Evolutionary conservation across 1,140 invertebrate species (phyloP), one percentile per base, ranked within the genome.

Genomic region (Ips nitidus): DNA sequence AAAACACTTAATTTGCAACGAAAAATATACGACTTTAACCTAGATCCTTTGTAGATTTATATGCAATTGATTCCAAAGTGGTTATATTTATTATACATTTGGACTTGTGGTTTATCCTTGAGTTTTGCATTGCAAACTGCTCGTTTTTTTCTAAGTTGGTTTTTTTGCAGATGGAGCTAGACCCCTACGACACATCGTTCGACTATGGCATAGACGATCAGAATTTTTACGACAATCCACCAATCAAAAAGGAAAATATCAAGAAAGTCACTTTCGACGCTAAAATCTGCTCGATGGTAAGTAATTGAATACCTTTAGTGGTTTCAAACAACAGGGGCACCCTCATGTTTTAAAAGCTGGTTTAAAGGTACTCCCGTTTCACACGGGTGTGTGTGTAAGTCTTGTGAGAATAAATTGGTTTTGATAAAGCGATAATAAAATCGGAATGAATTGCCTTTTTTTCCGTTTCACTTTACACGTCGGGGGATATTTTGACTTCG

Each of bases 141-240:
- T 22, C 22, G 22, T 22, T 22, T 22, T 22, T 22, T 22, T 22
- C 22, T 22, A 22, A 22, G 22, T 22, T 22, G 22, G 22, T 59
- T 0, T 59, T 41, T n/a, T 59, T 59, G n/a, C 41, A 78, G 78
- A 78, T 80, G 78, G 78, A 78, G 70, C 67, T 80, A 72, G 78
- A 80, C 22, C 67, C 72, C 8, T 75, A 73, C 66, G 74, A 76
- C 58, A 72, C 67, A 50, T 64, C 75, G 36, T 78, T 74, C 69
- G 77, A 79, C 69, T 78, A 79, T 58, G 76, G 71, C 41, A 64
- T 78, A 6, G 74, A 77, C 47, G 76, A 80, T 53, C 75, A 80
- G 53, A 75, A 75, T 67, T 80, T 80, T 66, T 80, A 80, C 66
- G 78, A 80, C 43, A 78, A 63, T 73, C 70, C 75, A 36, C 76